Percentiles rank a stretch among this genome's conserved stretches.
These are phyloP conservation scores for Sebastes itinus DNA, from an alignment of 2,797 vertebrate species.

Conservation along the genomic window DNA sequence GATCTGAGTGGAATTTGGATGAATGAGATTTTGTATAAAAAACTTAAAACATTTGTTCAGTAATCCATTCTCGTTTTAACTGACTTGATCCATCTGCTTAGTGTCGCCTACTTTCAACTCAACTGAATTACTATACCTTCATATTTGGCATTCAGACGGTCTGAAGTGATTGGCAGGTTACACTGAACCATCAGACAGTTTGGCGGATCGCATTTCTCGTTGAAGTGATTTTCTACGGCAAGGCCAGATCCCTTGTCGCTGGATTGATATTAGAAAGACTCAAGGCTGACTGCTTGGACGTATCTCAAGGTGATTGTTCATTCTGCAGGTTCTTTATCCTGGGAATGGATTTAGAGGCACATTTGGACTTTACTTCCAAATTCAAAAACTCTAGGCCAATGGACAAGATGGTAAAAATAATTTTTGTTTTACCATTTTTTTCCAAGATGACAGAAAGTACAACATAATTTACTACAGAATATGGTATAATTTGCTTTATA, in stretches of 20 bases:
- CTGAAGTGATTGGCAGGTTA: constrained; percentile 6
- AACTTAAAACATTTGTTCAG: not conserved
- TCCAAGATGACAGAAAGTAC: not conserved
- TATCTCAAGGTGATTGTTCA: not conserved
- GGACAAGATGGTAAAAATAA: not conserved
- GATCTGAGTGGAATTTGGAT: not conserved
- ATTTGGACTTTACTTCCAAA: not conserved
- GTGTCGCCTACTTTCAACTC: not conserved
- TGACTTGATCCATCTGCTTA: not conserved
- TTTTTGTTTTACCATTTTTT: no score
- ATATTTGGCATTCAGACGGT: not conserved
- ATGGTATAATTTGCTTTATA: not conserved
- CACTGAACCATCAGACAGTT: not conserved
- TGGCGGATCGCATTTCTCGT: constrained; percentile 5
- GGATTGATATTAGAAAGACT: not conserved
- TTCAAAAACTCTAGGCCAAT: not conserved
- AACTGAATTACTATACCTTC: not conserved
- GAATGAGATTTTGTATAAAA: not conserved
- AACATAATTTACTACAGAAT: not conserved
- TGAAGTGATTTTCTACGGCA: constrained; percentile 1
- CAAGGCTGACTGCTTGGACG: not conserved
- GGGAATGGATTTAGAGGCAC: not conserved
- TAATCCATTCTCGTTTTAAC: not conserved
- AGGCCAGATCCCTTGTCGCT: not conserved
- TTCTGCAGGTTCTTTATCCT: not conserved